Evolutionary conservation across 2,888 invertebrate genomes (phyloP), one percentile per base, ranked within the genome.

Genomic region (Drosophila engyochracea): DNA sequence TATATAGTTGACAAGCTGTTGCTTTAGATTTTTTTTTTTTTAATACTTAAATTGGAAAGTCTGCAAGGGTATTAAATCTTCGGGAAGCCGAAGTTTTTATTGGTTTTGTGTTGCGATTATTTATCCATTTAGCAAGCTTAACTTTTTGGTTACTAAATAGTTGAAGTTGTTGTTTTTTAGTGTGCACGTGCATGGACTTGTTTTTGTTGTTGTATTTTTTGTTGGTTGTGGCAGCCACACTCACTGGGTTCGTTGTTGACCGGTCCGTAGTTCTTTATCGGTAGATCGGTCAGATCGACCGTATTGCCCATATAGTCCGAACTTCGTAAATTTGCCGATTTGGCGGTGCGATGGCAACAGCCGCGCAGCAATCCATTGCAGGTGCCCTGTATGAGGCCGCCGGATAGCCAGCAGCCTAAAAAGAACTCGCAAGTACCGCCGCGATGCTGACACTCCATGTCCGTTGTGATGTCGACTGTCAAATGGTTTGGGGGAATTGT

Each of bases 371-470:
- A 94, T 77, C 96, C 96, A 83, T 96, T 96, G 93, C 98, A 98
- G 79, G 97, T 95, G 81, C 97, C 97, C 91, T 97, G 97, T 91
- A 98, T 94, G 70, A 97, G 95, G 72, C 98, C 98, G 84, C 97
- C 97, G 73, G 96, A 95, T 95, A 98, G 96, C 98, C 98, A 98
- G 94, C 98, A 98, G 94, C 96, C 96, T 91, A 98, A 95, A 95
- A 98, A 97, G 94, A 98, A 97, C 94, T 98, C 97, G 93, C 98
- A 98, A 79, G 96, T 96, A 66, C 97, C 96, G 72, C 96, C 97
- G 55, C 93, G 93, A 81, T 93, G 92, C 82, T 93, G 93, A 82
- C 93, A 94, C 85, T 93, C 93, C 84, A 92, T 81, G 83, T 93
- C 93, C 83, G 91, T 91, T 78, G 91, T 91, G 85, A 91, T 90